phyloP scores from a whole-genome alignment of 2,797 vertebrate genomes.

The Protonibea diacanthus region DNA sequence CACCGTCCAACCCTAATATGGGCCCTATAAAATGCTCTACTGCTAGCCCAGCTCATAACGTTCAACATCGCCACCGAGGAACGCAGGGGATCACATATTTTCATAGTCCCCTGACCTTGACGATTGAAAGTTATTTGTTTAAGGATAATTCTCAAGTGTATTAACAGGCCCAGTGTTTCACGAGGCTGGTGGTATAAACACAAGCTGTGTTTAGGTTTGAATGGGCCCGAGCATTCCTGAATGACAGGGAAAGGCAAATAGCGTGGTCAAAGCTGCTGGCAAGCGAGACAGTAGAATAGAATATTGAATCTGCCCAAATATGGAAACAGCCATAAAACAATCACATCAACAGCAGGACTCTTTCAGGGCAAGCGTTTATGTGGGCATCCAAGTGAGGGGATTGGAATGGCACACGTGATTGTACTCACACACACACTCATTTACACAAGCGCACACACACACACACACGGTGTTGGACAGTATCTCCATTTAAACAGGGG shows the following conservation, averaged over 20 bases:
- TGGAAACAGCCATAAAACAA: slow-evolving; percentile 78
- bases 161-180: slow-evolving; percentile 66
- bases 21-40: slow-evolving; percentile 66
- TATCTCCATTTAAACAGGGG: slow-evolving; percentile 77
- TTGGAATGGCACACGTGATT: slow-evolving; percentile 70
- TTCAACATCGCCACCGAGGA: slow-evolving; percentile 42
- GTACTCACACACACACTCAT: slow-evolving; percentile 25
- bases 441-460: slow-evolving; percentile 32
- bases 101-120: slow-evolving; percentile 75
- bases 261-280: slow-evolving; percentile 72
- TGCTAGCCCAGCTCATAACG: slow-evolving; percentile 61
- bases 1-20: slow-evolving; percentile 71
- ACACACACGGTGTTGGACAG: slow-evolving; percentile 52
- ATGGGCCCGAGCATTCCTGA: slow-evolving; percentile 73
- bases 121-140: slow-evolving; percentile 79
- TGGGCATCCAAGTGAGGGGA: slow-evolving; percentile 76
- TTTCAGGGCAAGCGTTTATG: slow-evolving; percentile 76
- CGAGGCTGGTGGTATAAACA: slow-evolving; percentile 69
- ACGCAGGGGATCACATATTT: slow-evolving; percentile 67
- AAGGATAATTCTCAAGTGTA: slow-evolving; percentile 72
- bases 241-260: slow-evolving; percentile 70
- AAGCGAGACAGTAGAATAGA: slow-evolving; percentile 61
- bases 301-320: slow-evolving; percentile 80
- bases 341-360: slow-evolving; percentile 78
- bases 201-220: slow-evolving; percentile 78